Conservation (phyloP, 2,797 vertebrate genomes). For the Lycodopsis pacificus region DNA sequence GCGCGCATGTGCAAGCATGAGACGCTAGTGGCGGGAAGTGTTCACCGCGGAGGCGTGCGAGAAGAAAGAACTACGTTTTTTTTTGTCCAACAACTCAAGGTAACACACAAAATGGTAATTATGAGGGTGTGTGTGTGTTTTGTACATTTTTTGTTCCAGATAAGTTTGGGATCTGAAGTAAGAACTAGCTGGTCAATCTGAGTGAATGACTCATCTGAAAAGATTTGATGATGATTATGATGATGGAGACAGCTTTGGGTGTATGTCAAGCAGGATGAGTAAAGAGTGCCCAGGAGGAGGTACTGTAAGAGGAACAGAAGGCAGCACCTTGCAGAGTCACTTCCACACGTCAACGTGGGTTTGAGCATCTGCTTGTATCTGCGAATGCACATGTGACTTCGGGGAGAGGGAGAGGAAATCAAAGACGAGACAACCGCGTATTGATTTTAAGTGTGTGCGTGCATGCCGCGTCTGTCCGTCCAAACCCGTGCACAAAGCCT, state of each 20-base stretch:
- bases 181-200: constrained; percentile 25
- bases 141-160: neutral
- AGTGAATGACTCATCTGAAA: constrained; percentile 33
- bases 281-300: constrained; percentile 63
- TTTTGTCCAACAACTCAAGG: neutral
- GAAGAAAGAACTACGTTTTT: neutral
- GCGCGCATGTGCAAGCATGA: no score
- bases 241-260: constrained; percentile 77
- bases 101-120: neutral
- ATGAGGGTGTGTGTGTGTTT: neutral
- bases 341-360: constrained; percentile 45
- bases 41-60: neutral
- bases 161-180: constrained; percentile 33
- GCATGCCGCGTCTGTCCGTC: constrained; percentile 36
- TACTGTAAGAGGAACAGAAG: constrained; percentile 57
- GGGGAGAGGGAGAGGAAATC: constrained; percentile 17
- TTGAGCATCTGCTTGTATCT: constrained; percentile 66
- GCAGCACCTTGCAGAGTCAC: constrained; percentile 55
- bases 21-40: no score
- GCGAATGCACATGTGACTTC: constrained; percentile 56
- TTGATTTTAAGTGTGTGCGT: constrained; percentile 17
- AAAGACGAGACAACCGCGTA: constrained; percentile 33
- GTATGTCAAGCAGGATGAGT: constrained; percentile 82
- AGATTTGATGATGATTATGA: constrained; percentile 47
- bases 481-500: constrained; percentile 51